Conservation (phyloP, 1,140 invertebrate species). For the Bactericera cockerelli region DNA sequence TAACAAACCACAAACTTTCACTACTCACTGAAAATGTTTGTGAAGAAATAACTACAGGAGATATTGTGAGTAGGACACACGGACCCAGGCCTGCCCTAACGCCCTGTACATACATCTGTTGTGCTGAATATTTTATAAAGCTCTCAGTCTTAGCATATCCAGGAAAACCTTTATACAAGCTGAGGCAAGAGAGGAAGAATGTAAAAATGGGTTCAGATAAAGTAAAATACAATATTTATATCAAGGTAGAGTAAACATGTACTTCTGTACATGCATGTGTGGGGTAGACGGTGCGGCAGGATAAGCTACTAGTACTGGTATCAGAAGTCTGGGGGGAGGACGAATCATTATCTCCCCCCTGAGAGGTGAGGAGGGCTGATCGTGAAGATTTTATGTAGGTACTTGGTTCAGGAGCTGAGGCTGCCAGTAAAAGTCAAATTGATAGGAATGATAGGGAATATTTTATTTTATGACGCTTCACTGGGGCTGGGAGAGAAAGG, state of each 20-base stretch:
- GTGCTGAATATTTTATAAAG: slow-evolving; percentile 6
- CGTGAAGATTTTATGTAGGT: not conserved
- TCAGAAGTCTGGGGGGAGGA: not conserved
- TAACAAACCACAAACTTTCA: too few species aligned
- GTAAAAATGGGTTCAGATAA: slow-evolving; percentile 6
- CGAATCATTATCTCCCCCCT: not conserved
- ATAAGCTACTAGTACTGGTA: too few species aligned
- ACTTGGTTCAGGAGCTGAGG: not conserved
- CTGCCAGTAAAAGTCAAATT: slow-evolving; percentile 5
- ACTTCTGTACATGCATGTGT: not conserved
- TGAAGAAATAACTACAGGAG: too few species aligned
- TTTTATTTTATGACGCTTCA: slow-evolving; percentile 6
- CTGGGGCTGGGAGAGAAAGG: too few species aligned
- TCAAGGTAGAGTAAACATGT: not conserved
- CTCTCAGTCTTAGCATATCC: slow-evolving; percentile 5
- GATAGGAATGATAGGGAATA: too few species aligned
- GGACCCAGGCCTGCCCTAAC: too few species aligned
- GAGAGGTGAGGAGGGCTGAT: not conserved
- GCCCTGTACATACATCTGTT: too few species aligned
- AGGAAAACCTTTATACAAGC: too few species aligned
- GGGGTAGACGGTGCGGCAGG: not conserved
- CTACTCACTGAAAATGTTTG: too few species aligned
- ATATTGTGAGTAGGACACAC: too few species aligned
- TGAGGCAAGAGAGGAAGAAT: not conserved
- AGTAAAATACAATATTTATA: slow-evolving; percentile 9